phyloP scores from a whole-genome alignment of 2,888 invertebrate species.

The Aricia artaxerxes region DNA sequence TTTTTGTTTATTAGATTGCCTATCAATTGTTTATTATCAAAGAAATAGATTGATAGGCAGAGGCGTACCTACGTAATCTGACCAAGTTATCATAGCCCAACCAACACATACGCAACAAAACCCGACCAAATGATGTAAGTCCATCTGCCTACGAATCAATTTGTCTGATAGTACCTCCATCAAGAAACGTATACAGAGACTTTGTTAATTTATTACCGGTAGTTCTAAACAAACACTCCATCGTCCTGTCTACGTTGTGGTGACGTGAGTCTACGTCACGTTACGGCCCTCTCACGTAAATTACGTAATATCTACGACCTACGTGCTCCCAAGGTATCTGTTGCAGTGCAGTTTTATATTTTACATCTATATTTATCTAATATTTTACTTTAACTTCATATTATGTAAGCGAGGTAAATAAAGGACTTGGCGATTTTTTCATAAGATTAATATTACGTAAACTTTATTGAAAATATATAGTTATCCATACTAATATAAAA shows the following conservation, averaged over 20 bases:
- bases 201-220: no score
- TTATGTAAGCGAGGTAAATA: background rate
- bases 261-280: background rate
- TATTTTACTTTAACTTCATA: background rate
- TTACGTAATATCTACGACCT: background rate
- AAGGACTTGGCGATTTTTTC: background rate
- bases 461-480: background rate
- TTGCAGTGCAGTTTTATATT: slow-evolving; percentile 4
- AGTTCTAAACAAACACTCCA: background rate
- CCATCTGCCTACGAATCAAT: no score
- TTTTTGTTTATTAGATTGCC: no score
- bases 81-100: no score
- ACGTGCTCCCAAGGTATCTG: background rate
- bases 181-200: no score
- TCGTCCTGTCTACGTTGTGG: slow-evolving; percentile 2
- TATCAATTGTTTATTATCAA: no score
- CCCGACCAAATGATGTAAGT: no score
- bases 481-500: no score
- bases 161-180: no score
- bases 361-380: background rate
- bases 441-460: background rate
- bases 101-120: no score
- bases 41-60: no score
- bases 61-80: no score
- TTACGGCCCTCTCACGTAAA: slow-evolving; percentile 17